Evolutionary conservation across 2,113 vertebrate species (phyloP), one percentile per base, ranked within the genome.

Genomic region (Xenopus borealis): DNA sequence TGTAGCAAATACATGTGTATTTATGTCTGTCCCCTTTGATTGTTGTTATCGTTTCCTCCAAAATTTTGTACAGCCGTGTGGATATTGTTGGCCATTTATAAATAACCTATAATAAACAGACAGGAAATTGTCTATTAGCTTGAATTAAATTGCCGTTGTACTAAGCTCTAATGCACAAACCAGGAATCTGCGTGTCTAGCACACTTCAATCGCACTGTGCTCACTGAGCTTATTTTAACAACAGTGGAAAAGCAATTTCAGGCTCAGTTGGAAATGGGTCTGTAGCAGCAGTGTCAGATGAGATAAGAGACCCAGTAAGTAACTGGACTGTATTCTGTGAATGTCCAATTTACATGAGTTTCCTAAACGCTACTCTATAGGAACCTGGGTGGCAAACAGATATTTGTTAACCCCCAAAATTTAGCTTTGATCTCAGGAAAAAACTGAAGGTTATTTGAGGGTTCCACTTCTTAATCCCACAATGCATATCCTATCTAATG

Each of bases 231-330:
- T 64, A 64, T 77, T 69, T 70, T 13, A 18, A 46, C 27, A 64
- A 50, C 30, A 62, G 67, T 45, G 69, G 67, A 77, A 70, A 69
- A 77, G 67, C 50, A 70, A 77, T 77, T 77, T 61, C 30, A 64
- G 19, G 61, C 74, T 70, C 74, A 63, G 74, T 55, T 70, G 74
- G 74, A 64, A 64, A 18, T 77, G 33, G 63, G 59, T 67, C 67
- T 77, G 67, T 13, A 63, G 67, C 47, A 70, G 61, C 66, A 64
- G 66, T 70, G 59, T 52, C 50, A 63, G 59, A 10, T 23, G 55
- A 76, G 73, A 77, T 77, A 70, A 77, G 66, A 63, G 62, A 52
- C 52, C 53, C 61, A 58, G 58, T 53, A 62, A 61, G 44, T 61
- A 19, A 76, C 46, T 68, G 59, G 67, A 70, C 66, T 63, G 27